Evolutionary conservation across 1,140 invertebrate species (phyloP).

Genomic region (Coptotermes formosanus): DNA sequence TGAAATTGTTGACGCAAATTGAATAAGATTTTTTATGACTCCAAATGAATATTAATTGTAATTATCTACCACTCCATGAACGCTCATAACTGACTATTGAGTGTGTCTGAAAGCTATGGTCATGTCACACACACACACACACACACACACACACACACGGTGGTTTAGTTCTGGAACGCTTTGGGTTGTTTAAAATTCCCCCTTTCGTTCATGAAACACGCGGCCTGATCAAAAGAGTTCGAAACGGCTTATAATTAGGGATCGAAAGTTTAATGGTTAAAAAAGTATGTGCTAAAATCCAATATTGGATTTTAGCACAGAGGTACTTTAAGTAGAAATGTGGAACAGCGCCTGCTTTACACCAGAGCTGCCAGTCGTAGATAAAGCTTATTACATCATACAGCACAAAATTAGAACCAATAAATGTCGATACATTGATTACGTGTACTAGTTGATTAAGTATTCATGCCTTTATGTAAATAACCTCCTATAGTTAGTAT

Average conservation of each 20-base stretch:
- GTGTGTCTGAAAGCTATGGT: neutral
- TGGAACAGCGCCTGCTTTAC: neutral
- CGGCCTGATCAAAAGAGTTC: neutral
- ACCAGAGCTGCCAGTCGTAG: neutral
- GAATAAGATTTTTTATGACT: neutral
- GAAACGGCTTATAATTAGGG: constrained; percentile 19
- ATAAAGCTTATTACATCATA: neutral
- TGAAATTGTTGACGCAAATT: neutral
- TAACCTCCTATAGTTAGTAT: too few relatives aligned
- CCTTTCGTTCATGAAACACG: neutral
- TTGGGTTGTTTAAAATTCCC: neutral
- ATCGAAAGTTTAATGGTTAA: constrained; percentile 14
- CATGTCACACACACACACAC: neutral
- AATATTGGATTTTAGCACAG: constrained; percentile 9
- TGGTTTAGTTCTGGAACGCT: neutral
- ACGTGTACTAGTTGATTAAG: neutral
- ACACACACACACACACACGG: neutral
- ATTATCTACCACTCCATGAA: neutral
- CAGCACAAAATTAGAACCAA: neutral
- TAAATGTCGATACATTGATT: constrained; percentile 1
- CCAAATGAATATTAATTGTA: neutral
- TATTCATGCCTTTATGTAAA: too few relatives aligned
- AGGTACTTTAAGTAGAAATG: neutral
- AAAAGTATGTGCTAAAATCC: constrained; percentile 13
- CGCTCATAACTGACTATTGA: neutral